Evolutionary conservation across 2,888 invertebrate genomes (phyloP), one percentile per base, ranked within the genome.

Genomic region (Trissolcus japonicus): DNA sequence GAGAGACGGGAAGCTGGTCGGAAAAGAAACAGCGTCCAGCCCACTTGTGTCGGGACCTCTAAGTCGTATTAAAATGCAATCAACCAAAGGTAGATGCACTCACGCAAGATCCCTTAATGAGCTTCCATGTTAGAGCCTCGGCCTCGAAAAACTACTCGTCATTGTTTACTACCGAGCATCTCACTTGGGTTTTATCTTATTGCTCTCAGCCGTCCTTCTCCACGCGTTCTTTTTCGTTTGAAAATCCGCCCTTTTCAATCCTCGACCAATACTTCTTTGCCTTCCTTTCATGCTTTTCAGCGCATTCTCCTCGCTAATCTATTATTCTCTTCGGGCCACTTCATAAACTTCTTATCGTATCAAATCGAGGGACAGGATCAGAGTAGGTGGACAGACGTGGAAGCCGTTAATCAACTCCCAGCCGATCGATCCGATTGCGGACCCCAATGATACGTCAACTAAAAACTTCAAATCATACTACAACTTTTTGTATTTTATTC

Each of bases 41-140:
- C 69, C 69, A 67, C 75, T 74, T 76, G 73, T 67, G 73, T 67
- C 43, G 50, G 76, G 73, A 74, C 9, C 51, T 16, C 71, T 69
- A 69, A 78, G 68, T 76, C 81, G 83, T 85, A 86, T 87, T 87
- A 87, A 86, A 86, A 87, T 84, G 86, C 85, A 86, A 87, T 87
- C 85, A 85, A 82, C 82, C 82, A 82, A 84, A 84, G 84, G 83
- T 83, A 83, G 84, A 82, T 81, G 84, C 83, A 81, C 85, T 85
- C 84, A 84, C 85, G 84, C 83, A 82, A 84, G 82, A 82, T 81
- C 81, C 81, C 82, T 80, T 88, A 88, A 88, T 87, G 88, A 88
- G 88, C 86, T 85, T 78, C 82, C 85, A 84, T 86, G 87, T 87
- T 84, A 80, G 82, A 84, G 81, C 79, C 79, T 82, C 76, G 82